phyloP scores from a whole-genome alignment of 2,888 invertebrate genomes.

The Ecdyonurus torrentis region DNA sequence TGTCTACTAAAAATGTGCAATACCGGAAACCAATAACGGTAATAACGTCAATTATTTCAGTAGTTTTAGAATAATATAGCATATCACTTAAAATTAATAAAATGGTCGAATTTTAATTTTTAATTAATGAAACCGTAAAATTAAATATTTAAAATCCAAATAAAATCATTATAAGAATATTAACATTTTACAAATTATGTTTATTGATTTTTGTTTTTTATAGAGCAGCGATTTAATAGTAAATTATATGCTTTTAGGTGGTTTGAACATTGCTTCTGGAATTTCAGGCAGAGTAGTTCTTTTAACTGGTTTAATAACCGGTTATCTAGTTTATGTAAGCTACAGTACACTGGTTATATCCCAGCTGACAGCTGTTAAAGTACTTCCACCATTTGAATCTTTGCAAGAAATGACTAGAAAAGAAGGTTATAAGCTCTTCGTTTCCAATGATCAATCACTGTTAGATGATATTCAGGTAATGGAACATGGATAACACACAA shows the following conservation, averaged over 20 bases:
- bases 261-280: not conserved
- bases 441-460: not conserved
- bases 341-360: not conserved
- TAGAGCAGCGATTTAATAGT: not conserved
- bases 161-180: not conserved
- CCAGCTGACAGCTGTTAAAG: not conserved
- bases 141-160: not conserved
- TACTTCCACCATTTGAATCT: not conserved
- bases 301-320: not conserved
- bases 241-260: not conserved
- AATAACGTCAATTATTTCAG: too few species aligned
- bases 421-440: not conserved
- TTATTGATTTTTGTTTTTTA: not conserved
- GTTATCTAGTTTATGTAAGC: not conserved
- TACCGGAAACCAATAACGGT: too few species aligned
- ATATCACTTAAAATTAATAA: too few species aligned
- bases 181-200: not conserved
- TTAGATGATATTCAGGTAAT: not conserved
- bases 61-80: too few species aligned
- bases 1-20: too few species aligned
- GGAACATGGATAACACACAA: not conserved
- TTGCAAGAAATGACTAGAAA: not conserved
- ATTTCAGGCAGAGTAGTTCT: not conserved
- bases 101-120: too few species aligned
- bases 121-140: not conserved